Conservation (phyloP, 2,113 vertebrate species). For the Columba livia region DNA sequence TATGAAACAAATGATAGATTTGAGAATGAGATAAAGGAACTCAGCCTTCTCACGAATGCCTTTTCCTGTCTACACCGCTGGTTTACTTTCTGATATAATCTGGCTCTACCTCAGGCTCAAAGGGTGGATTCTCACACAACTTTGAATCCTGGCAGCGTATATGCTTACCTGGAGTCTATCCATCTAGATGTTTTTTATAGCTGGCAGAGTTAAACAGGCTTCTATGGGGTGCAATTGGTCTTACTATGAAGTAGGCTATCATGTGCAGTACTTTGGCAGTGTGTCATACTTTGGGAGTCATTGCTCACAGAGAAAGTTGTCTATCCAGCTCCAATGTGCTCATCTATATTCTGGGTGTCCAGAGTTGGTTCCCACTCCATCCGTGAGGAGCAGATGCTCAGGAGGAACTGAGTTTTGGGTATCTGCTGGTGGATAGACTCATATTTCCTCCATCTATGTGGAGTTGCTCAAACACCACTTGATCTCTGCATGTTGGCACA, state of each 20-base stretch:
- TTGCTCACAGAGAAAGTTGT: not conserved
- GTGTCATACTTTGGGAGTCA: not conserved
- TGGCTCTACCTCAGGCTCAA: constrained; percentile 26
- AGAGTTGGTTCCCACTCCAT: accelerated
- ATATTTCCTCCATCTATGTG: not conserved
- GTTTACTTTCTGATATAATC: constrained; percentile 34
- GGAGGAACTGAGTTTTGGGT: accelerated
- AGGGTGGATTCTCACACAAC: not conserved
- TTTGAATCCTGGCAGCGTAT: not conserved
- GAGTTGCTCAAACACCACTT: accelerated
- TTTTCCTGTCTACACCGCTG: not conserved
- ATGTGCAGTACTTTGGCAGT: accelerated
- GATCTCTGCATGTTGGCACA: not conserved
- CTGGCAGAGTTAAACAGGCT: not conserved
- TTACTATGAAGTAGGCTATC: not conserved
- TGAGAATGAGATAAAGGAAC: constrained; percentile 34
- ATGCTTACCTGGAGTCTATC: not conserved
- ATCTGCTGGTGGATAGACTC: not conserved
- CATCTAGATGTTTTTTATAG: not conserved
- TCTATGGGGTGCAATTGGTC: not conserved
- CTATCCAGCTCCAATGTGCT: not conserved
- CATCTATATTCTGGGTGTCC: not conserved
- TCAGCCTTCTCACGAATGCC: not conserved
- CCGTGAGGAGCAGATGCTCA: accelerated
- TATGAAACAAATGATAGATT: constrained; percentile 6